Evolutionary conservation across 2,888 invertebrate species (phyloP).

Genomic region (Portevinia maculata): DNA sequence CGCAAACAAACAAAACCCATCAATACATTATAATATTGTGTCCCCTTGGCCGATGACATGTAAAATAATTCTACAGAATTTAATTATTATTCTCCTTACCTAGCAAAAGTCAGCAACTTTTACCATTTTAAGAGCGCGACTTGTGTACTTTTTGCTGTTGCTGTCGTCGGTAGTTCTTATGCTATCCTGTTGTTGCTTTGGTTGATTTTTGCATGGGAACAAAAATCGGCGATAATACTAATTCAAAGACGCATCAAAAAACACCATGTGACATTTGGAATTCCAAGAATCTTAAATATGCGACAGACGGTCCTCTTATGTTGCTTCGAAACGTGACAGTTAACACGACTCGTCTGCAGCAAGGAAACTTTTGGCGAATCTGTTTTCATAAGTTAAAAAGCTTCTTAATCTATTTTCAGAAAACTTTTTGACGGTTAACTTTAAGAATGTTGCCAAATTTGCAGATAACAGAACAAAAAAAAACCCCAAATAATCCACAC

Average conservation of each 20-base stretch:
- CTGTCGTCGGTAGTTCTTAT: constrained; percentile 16
- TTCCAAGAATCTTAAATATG: constrained; percentile 27
- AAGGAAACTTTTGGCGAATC: neutral
- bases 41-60: constrained; percentile 53
- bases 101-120: constrained; percentile 72
- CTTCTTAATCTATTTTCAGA: constrained; percentile 23
- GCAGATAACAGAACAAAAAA: constrained; percentile 10
- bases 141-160: constrained; percentile 59
- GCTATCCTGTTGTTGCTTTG: constrained; percentile 21
- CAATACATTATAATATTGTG: constrained; percentile 25
- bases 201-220: constrained; percentile 12
- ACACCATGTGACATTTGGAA: constrained; percentile 26
- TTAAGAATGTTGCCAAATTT: constrained; percentile 12
- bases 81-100: constrained; percentile 72
- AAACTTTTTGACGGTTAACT: neutral
- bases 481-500: constrained; percentile 4
- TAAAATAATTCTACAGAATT: constrained; percentile 72
- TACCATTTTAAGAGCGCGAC: constrained; percentile 69
- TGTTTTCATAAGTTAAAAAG: constrained; percentile 5
- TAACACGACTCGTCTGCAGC: constrained; percentile 8
- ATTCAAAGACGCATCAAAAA: constrained; percentile 27
- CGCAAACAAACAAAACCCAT: constrained; percentile 9
- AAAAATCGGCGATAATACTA: constrained; percentile 25
- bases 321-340: constrained; percentile 14
- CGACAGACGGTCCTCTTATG: constrained; percentile 4